phyloP scores from a whole-genome alignment of 2,797 vertebrate species.

The Neostethus bicornis region DNA sequence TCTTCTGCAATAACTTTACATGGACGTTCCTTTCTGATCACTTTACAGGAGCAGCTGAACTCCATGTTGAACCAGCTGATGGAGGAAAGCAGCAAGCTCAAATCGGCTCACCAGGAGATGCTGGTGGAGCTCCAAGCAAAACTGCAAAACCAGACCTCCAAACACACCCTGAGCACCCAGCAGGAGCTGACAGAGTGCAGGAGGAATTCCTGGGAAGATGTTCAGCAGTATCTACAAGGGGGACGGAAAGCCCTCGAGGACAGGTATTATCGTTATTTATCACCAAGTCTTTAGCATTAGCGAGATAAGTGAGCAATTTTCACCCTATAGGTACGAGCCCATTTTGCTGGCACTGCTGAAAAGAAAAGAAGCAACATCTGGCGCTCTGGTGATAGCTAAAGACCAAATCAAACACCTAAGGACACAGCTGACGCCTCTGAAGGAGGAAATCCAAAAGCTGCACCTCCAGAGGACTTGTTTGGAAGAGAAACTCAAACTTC shows the following conservation, averaged over 20 bases:
- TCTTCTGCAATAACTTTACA: fast-evolving
- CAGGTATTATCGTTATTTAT: conserved; percentile 43
- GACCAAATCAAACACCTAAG: conserved; percentile 85
- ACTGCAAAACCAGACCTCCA: conserved; percentile 62
- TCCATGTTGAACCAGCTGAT: conserved; percentile 79
- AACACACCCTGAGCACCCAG: conserved; percentile 68
- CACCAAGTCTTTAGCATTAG: background rate
- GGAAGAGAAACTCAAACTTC: conserved; percentile 87
- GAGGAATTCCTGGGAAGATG: conserved; percentile 80
- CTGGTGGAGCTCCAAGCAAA: conserved; percentile 71
- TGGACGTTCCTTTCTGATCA: background rate
- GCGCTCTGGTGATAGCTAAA: conserved; percentile 81
- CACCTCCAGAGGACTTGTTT: conserved; percentile 84
- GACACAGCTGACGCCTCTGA: conserved; percentile 83
- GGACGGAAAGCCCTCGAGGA: conserved; percentile 86
- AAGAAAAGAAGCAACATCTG: conserved; percentile 80
- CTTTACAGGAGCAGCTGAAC: conserved; percentile 78
- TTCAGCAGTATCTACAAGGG: conserved; percentile 88
- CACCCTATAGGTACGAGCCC: conserved; percentile 83
- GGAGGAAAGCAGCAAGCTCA: conserved; percentile 80
- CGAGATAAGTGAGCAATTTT: background rate
- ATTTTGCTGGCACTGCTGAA: conserved; percentile 87
- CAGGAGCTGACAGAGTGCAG: conserved; percentile 84
- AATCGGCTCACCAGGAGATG: conserved; percentile 77
- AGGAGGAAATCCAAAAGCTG: conserved; percentile 83